A percentile compares a stretch with the other conserved stretches of the same genome.
These are phyloP conservation scores for Saturnia pavonia DNA, from an alignment of 2,888 invertebrate species.

Conservation along the genomic window DNA sequence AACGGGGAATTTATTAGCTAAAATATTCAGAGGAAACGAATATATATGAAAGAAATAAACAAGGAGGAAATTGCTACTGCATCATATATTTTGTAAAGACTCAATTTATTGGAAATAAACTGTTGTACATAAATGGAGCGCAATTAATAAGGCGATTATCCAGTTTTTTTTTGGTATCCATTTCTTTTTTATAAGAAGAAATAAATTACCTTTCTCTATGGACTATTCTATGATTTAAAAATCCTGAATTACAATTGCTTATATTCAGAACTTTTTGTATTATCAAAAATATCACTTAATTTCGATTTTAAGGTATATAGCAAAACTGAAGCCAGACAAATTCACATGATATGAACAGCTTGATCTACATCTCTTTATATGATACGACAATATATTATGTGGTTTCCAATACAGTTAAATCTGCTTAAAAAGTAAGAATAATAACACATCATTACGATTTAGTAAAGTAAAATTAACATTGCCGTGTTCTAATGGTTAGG, in stretches of 20 bases:
- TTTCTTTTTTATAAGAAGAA: neutral
- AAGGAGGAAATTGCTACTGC: neutral
- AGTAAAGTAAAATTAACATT: too few species aligned
- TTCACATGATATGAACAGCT: neutral
- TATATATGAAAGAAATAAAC: neutral
- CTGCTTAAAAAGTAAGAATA: neutral
- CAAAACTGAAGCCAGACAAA: neutral
- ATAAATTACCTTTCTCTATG: neutral
- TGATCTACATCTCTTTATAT: neutral
- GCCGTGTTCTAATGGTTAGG: too few species aligned
- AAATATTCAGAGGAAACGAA: neutral
- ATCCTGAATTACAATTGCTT: too few species aligned
- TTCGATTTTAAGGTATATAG: neutral
- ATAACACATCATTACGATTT: too few species aligned
- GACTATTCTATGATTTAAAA: too few species aligned
- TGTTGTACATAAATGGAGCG: neutral
- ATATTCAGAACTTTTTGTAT: too few species aligned
- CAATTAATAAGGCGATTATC: neutral
- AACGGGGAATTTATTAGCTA: constrained; percentile 66
- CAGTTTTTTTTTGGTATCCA: neutral
- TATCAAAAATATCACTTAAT: neutral
- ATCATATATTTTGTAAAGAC: neutral
- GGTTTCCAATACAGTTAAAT: neutral
- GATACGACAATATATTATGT: neutral
- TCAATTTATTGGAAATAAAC: neutral